A percentile compares a stretch with the other conserved stretches of the same genome.
These are phyloP conservation scores for Bujurquina vittata DNA, from an alignment of 2,113 vertebrate genomes.

Conservation along the genomic window DNA sequence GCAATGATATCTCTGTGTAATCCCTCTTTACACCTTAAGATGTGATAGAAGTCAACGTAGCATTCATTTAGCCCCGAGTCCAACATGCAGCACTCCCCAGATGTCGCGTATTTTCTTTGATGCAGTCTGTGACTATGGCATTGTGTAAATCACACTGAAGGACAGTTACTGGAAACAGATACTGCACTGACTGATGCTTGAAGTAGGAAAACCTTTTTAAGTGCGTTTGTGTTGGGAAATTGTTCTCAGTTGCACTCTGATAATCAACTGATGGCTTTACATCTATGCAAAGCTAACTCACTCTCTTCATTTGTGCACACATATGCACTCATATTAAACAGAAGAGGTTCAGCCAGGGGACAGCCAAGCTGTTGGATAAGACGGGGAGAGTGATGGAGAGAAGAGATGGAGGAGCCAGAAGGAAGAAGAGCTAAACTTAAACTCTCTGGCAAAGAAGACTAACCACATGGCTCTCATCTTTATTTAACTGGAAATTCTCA, in stretches of 20 bases:
- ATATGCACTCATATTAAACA: slow-evolving; percentile 56
- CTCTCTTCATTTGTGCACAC: background rate
- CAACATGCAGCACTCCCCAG: background rate
- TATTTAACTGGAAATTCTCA: slow-evolving; percentile 37
- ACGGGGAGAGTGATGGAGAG: slow-evolving; percentile 34
- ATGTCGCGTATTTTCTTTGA: background rate
- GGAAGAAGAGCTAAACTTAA: slow-evolving; percentile 55
- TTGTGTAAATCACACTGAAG: background rate
- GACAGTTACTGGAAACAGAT: background rate
- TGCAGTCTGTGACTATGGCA: background rate
- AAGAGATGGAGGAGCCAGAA: slow-evolving; percentile 39
- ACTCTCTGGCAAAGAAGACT: slow-evolving; percentile 46
- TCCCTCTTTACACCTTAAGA: no score
- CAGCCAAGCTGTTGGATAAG: slow-evolving; percentile 57
- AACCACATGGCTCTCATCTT: slow-evolving; percentile 51
- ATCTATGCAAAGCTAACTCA: background rate
- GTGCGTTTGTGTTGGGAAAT: background rate
- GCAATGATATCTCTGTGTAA: background rate
- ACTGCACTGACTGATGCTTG: background rate
- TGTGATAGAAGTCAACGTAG: background rate
- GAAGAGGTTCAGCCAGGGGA: slow-evolving; percentile 70
- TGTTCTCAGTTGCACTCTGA: background rate
- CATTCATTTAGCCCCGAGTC: background rate
- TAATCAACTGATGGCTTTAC: background rate
- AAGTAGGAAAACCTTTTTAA: background rate